Conservation (phyloP, 2,888 invertebrate species). For the Pycnomerus fuliginosus region DNA sequence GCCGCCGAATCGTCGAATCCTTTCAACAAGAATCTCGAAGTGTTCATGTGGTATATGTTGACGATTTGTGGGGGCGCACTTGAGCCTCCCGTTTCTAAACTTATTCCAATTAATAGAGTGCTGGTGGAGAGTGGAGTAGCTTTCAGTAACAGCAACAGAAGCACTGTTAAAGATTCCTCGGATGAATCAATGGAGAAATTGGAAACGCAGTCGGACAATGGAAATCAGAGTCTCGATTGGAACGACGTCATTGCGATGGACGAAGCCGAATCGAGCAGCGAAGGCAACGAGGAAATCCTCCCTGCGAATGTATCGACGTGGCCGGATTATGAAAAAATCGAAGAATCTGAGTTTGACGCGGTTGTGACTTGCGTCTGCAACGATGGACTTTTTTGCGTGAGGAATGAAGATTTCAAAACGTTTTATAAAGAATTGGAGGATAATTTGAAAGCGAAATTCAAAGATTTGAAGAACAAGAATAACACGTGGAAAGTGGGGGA, state of each 20-base stretch:
- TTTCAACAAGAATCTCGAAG: conserved; percentile 26
- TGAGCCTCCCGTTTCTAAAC: conserved; percentile 63
- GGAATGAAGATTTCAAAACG: conserved; percentile 39
- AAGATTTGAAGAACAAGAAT: conserved; percentile 9
- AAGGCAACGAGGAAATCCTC: too few relatives aligned
- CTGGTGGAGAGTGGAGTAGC: conserved; percentile 63
- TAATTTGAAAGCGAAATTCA: conserved; percentile 36
- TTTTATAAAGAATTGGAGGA: conserved; percentile 39
- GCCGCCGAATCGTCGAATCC: conserved; percentile 44
- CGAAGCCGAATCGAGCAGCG: conserved; percentile 2
- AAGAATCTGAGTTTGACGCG: conserved; percentile 58
- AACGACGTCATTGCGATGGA: not conserved
- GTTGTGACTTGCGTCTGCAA: conserved; percentile 64
- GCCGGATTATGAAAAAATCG: conserved; percentile 59
- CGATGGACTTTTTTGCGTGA: conserved; percentile 52
- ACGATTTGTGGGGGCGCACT: conserved; percentile 63
- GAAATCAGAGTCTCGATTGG: not conserved
- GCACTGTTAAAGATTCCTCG: too few relatives aligned
- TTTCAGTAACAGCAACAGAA: not conserved
- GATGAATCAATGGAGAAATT: too few relatives aligned
- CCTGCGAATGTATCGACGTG: conserved; percentile 53
- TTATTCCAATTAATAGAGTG: conserved; percentile 65
- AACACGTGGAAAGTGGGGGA: conserved; percentile 61
- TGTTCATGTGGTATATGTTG: conserved; percentile 67
- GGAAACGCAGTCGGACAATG: too few relatives aligned